Evolutionary conservation across 2,888 invertebrate genomes (phyloP), one percentile per base, ranked within the genome.

Genomic region (Scaptodrosophila latifasciaeformis): DNA sequence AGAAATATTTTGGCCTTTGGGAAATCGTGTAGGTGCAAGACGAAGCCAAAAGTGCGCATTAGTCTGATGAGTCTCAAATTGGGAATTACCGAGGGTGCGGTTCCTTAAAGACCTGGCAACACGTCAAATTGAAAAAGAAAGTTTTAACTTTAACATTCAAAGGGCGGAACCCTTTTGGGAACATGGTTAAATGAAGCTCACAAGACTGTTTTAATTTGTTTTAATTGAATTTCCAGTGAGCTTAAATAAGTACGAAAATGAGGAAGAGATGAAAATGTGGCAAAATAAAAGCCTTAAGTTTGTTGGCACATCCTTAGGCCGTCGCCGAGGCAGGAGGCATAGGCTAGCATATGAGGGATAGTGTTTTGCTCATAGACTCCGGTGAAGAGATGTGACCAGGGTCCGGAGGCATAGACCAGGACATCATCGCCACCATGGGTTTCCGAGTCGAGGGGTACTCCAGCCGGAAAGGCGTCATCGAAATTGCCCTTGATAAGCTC

Each of bases 371-470:
- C 94, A 70, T 92, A 91, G 50, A 90, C 91, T 0, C 95, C 94
- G 0, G 91, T 90, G 80, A 96, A 93, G 1, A 96, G 87, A 80
- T 95, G 94, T 0, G 94, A 87, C 92, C 92, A 92, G 1, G 94
- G 95, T 17, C 92, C 95, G 9, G 85, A 86, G 0, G 94, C 94
- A 84, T 90, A 94, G 0, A 95, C 91, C 0, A 91, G 90, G 0
- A 95, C 94, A 83, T 95, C 95, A 60, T 95, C 94, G 0, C 92
- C 93, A 0, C 92, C 93, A 69, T 93, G 93, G 0, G 92, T 92
- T 75, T 93, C 93, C 2, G 15, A 37, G 5, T 66, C 61, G 2
- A 77, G 43, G 5, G 84, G 79, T 13, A 90, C 89, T 0, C 90
- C 84, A 0, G 92, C 85, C 1, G 92, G 92, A 70, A 88, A 91